Base-by-base conservation (phyloP, 1,140 invertebrate species). In the Probaryconus sp. region DNA sequence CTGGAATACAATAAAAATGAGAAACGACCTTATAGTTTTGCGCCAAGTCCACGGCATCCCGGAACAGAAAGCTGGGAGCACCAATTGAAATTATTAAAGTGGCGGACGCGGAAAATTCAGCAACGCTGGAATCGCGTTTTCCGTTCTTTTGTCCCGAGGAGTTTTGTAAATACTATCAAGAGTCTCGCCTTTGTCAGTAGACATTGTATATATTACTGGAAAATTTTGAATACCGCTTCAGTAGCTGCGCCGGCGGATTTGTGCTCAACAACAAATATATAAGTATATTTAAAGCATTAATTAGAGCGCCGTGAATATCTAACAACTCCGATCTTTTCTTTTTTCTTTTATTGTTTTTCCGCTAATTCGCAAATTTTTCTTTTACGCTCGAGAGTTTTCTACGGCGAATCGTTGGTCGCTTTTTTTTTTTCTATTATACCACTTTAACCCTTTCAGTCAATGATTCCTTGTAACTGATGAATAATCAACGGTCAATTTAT, bases 271-370 rank as follows among this genome's bases (percentile, higher is more conserved):
- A 50, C 51, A 58, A 68, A 61, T 47, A 35, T 7, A 33, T 30
- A 33, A 60, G 47, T 68, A 40, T 21, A 7, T 53, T 70, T 63
- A 42, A 70, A 70, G 56, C 47, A 70, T 70, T 70, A 70, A 70
- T 70, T 70, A 69, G 55, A 47, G 48, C 53, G 37, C 17, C 14
- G 11, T 24, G 30, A 28, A 55, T 26, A 11, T 3, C 40, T 18
- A 45, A 38, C 48, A 53, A 55, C 50, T 42, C 50, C 13, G 42
- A 42, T 33, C 10, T 47, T 47, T 33, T 30, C n/a, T n/a, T n/a
- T n/a, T n/a, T n/a, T n/a, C n/a, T n/a, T n/a, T n/a, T n/a, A n/a
- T 14, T 11, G 20, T 9, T 10, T 24, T 20, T 17, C 31, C 3
- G 30, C 20, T 50, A 50, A 53, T 30, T 40, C 47, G 33, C 9